These are phyloP conservation scores for Catharus minimus DNA, from an alignment of 2,113 vertebrate species.

Conservation along the genomic window DNA sequence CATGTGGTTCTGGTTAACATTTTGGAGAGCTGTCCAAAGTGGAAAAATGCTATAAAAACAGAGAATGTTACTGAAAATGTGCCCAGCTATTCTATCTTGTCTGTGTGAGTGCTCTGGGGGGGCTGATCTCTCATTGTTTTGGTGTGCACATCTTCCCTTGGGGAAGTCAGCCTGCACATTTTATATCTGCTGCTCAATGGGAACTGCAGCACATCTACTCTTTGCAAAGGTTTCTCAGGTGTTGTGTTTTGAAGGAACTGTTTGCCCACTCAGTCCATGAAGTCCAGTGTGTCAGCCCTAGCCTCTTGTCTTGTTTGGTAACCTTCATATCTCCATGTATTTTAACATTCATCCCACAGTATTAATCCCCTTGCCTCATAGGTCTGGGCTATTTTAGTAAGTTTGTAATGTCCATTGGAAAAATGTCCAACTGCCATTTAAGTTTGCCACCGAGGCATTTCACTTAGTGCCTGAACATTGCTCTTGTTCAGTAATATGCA, in stretches of 20 bases:
- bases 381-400: background rate
- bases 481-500: background rate
- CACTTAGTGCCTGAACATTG: too few relatives aligned
- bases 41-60: conserved; percentile 7
- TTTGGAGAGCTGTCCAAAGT: background rate
- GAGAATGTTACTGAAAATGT: background rate
- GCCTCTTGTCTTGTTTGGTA: background rate
- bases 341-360: background rate
- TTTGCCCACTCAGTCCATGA: background rate
- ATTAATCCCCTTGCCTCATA: background rate
- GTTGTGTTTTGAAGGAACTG: background rate
- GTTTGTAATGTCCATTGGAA: background rate
- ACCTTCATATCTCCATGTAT: background rate
- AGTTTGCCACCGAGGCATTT: background rate
- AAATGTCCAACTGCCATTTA: background rate
- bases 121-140: background rate
- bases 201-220: background rate
- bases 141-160: background rate
- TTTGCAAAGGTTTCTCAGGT: background rate
- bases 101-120: background rate
- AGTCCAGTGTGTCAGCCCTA: background rate
- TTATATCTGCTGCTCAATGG: background rate
- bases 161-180: background rate
- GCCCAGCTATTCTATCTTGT: conserved; percentile 33
- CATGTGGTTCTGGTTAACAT: conserved; percentile 32